Conservation (phyloP, 2,797 vertebrate genomes). For the Urophycis tenuis region DNA sequence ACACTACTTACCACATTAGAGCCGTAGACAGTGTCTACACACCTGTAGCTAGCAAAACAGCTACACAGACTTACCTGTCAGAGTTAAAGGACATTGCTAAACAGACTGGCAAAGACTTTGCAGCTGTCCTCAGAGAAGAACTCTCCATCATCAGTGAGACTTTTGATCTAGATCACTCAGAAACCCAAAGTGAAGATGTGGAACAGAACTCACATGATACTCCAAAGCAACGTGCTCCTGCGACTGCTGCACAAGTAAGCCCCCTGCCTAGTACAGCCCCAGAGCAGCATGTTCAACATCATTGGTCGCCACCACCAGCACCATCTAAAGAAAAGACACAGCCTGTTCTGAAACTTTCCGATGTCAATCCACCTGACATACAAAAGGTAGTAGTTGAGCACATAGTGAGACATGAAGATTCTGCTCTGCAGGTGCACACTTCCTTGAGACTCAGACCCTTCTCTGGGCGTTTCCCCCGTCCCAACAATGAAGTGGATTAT, state of each 20-base stretch:
- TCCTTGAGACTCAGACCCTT: background rate
- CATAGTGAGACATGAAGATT: background rate
- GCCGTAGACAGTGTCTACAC: slow-evolving; percentile 9
- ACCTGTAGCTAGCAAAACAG: slow-evolving; percentile 3
- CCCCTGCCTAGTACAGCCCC: background rate
- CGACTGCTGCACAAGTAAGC: background rate
- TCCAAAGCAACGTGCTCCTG: background rate
- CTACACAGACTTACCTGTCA: slow-evolving; percentile 3
- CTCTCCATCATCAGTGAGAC: slow-evolving; percentile 5
- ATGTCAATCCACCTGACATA: background rate
- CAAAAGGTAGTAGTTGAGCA: background rate
- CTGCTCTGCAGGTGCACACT: background rate
- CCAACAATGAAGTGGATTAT: slow-evolving; percentile 1
- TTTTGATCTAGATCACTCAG: slow-evolving; percentile 3
- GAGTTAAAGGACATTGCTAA: slow-evolving; percentile 13
- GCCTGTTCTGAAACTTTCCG: background rate
- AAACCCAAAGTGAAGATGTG: background rate
- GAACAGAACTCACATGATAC: background rate
- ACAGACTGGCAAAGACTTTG: slow-evolving; percentile 8
- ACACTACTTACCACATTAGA: background rate
- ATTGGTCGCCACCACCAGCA: too few species aligned
- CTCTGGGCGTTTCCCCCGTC: background rate
- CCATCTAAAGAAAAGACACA: slow-evolving; percentile 3
- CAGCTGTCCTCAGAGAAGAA: background rate
- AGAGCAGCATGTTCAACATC: background rate